Percentiles rank a stretch among this genome's conserved stretches.
These are phyloP conservation scores for Nephrocerus scutellatus DNA, from an alignment of 2,888 invertebrate species.

Conservation along the genomic window DNA sequence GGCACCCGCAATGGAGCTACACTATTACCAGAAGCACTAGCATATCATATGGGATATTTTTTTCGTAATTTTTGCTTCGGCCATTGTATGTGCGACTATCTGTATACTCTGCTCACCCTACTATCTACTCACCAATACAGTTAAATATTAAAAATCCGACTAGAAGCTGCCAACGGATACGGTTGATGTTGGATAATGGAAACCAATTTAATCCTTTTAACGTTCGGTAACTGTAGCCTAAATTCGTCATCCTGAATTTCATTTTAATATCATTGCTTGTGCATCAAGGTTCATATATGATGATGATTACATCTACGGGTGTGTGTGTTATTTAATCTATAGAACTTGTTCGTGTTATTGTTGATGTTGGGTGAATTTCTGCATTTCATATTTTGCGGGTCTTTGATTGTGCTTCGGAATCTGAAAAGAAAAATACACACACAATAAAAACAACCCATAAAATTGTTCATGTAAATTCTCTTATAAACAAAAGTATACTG, in stretches of 20 bases:
- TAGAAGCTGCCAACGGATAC: constrained; percentile 24
- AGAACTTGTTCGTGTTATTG: constrained; percentile 16
- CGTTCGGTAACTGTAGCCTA: constrained; percentile 35
- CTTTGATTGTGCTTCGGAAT: no score
- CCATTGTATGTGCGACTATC: no score
- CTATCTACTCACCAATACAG: constrained; percentile 26
- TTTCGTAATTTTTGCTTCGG: no score
- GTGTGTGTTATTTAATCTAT: constrained; percentile 1
- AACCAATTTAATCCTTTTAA: constrained; percentile 25
- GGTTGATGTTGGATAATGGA: constrained; percentile 20
- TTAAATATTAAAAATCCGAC: constrained; percentile 24
- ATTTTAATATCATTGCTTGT: constrained; percentile 23
- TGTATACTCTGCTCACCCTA: no score
- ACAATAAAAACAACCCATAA: no score
- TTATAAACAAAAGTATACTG: no score
- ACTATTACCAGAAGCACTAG: no score
- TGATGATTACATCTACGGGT: no score
- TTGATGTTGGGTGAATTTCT: constrained; percentile 1
- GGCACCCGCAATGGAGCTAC: no score
- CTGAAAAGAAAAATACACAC: no score
- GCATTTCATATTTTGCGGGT: constrained; percentile 4
- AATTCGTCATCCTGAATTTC: constrained; percentile 25
- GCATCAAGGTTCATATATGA: neutral
- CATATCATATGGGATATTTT: no score
- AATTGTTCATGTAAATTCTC: no score